Conservation (phyloP, 1,140 invertebrate species). For the Euura lappo region DNA sequence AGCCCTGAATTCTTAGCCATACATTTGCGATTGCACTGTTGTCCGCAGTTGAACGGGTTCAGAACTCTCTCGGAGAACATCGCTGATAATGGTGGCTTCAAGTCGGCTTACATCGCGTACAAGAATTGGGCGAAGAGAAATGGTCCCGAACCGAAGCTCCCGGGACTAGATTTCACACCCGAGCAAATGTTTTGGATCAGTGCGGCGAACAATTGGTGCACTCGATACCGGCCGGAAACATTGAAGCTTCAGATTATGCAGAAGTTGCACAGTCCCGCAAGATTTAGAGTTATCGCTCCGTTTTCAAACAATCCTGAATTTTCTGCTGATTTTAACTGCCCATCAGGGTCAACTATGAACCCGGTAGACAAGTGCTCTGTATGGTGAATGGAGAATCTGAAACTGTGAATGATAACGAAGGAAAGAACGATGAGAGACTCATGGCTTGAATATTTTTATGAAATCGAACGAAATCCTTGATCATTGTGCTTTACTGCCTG, state of each 20-base stretch:
- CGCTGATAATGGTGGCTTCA: slow-evolving; percentile 89
- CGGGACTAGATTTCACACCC: slow-evolving; percentile 62
- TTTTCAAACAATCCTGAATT: slow-evolving; percentile 93
- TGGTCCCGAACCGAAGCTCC: slow-evolving; percentile 68
- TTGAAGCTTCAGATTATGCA: slow-evolving; percentile 77
- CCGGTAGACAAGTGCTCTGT: slow-evolving; percentile 86
- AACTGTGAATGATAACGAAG: too few relatives aligned
- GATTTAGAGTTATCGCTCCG: slow-evolving; percentile 86
- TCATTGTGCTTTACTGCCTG: too few relatives aligned
- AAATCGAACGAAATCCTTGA: too few relatives aligned
- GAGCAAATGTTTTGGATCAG: slow-evolving; percentile 83
- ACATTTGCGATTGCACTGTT: slow-evolving; percentile 11
- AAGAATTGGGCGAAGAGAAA: slow-evolving; percentile 72
- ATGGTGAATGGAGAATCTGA: slow-evolving; percentile 65
- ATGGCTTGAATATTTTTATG: too few relatives aligned
- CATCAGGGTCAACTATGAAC: slow-evolving; percentile 83
- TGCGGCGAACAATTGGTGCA: slow-evolving; percentile 74
- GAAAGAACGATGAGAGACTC: too few relatives aligned
- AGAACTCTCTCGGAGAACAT: slow-evolving; percentile 93
- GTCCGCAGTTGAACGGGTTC: slow-evolving; percentile 80
- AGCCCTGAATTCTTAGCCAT: not conserved
- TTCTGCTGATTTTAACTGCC: slow-evolving; percentile 86
- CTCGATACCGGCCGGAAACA: slow-evolving; percentile 72
- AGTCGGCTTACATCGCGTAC: slow-evolving; percentile 86
- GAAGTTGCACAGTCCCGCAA: slow-evolving; percentile 78